Evolutionary conservation across 2,113 vertebrate genomes (phyloP), one percentile per base, ranked within the genome.

Genomic region (Apodemus sylvaticus): DNA sequence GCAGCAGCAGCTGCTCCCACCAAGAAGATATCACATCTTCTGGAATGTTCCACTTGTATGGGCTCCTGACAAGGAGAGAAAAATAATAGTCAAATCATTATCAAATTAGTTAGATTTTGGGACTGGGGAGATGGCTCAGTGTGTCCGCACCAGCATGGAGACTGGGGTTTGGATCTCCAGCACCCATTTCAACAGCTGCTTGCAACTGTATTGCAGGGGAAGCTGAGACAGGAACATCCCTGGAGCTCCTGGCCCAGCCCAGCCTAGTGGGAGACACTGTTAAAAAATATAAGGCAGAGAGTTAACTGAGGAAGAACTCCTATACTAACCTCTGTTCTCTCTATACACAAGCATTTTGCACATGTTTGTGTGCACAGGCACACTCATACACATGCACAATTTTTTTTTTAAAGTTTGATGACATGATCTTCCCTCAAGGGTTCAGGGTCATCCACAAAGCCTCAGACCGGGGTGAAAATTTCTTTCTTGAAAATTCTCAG

Each of bases 41-140:
- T 7, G 5, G 26, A 74, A 70, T 1, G 12, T 10, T 3, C 9
- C 29, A 36, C 4, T 8, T 22, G 51, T 0, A 9, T 3, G 4
- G 51, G 39, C 34, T 11, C 4, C 7, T 9, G 7, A 55, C 0
- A 11, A 10, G 39, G 17, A 92, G 39, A 6, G 29, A 31, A 34
- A 68, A 89, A 42, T 1, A 42, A 64, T 42, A 31, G 7, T 26
- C 24, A 42, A 48, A 20, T 4, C 8, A 2, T 34, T 12, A 42
- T 26, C 48, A 79, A 76, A 55, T 51, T 0, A 29, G 8, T 1
- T 76, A 64, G 58, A 24, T 14, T 71, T 36, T 68, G 10, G 34
- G 85, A 1, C 34, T 68, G 17, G 55, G 36, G 19, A 34, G 11
- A 36, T 39, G 4, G 45, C 26, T 36, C 85, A 70, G 7, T 55